Evolutionary conservation across 2,888 invertebrate species (phyloP).

Genomic region (Agrotis puta): DNA sequence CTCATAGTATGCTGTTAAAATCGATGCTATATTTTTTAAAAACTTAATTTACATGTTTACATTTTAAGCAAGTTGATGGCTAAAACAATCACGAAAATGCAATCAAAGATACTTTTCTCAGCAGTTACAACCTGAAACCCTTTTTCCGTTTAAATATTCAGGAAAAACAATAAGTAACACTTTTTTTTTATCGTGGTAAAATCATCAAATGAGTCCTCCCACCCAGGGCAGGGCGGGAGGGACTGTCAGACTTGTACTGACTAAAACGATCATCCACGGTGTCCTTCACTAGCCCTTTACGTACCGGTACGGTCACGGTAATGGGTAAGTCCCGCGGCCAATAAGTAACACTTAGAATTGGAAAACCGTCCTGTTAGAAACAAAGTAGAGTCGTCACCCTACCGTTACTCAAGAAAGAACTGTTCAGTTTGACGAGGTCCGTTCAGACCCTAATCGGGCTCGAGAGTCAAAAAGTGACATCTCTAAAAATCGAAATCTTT

Average conservation of each 20-base stretch:
- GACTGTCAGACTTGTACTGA: too few species aligned
- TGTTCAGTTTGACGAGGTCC: slow-evolving; percentile 63
- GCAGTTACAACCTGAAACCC: background rate
- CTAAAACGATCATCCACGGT: too few species aligned
- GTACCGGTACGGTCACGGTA: too few species aligned
- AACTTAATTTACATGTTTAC: background rate
- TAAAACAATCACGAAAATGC: background rate
- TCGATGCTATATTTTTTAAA: background rate
- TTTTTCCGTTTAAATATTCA: slow-evolving; percentile 9
- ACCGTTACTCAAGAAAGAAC: slow-evolving; percentile 65
- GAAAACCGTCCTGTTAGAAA: slow-evolving; percentile 39
- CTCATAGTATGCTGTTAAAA: too few species aligned
- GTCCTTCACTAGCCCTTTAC: too few species aligned
- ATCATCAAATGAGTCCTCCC: too few species aligned
- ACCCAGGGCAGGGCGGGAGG: too few species aligned
- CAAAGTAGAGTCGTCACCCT: slow-evolving; percentile 43
- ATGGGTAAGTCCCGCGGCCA: too few species aligned
- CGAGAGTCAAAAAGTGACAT: background rate
- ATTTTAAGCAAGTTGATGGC: too few species aligned
- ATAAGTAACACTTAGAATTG: slow-evolving; percentile 27
- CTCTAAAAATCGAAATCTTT: background rate
- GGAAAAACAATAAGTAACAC: slow-evolving; percentile 30
- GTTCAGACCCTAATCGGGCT: slow-evolving; percentile 29
- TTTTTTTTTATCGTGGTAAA: too few species aligned
- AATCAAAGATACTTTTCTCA: slow-evolving; percentile 5